A percentile compares a stretch with the other conserved stretches of the same genome.
Evolutionary conservation across 2,113 vertebrate genomes (phyloP).

Genomic region (Rhea americana): DNA sequence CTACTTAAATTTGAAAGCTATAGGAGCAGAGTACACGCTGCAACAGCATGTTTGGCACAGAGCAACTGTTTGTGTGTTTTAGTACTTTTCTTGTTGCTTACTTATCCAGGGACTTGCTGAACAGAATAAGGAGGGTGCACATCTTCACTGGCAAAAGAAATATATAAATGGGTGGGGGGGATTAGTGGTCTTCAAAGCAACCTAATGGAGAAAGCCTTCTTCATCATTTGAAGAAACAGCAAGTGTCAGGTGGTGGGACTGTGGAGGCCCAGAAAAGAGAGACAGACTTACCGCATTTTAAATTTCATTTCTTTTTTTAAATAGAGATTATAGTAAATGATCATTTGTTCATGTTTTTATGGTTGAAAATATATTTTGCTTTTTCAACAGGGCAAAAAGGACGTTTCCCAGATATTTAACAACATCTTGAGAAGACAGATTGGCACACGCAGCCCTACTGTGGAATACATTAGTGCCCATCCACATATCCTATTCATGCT

Average conservation of each 20-base stretch:
- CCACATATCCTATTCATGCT: constrained; percentile 94
- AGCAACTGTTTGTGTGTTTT: background rate
- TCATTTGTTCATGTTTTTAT: background rate
- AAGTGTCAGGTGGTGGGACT: background rate
- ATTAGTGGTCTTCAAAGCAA: background rate
- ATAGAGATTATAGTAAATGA: background rate
- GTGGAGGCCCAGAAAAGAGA: background rate
- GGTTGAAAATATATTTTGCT: background rate
- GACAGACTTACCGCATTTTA: background rate
- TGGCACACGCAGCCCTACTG: constrained; percentile 90
- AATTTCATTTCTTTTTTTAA: constrained; percentile 6
- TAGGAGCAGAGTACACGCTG: rapidly evolving
- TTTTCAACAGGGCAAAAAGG: constrained; percentile 91
- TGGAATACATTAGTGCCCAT: constrained; percentile 94
- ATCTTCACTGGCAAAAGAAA: background rate
- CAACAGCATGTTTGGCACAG: background rate
- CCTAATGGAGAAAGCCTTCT: rapidly evolving
- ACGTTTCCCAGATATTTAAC: constrained; percentile 98
- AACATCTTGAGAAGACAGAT: constrained; percentile 97
- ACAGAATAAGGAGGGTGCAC: background rate
- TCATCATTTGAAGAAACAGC: background rate
- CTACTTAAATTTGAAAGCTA: background rate
- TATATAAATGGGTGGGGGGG: background rate
- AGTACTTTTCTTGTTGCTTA: background rate
- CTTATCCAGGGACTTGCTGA: background rate